phyloP scores from a whole-genome alignment of 2,888 invertebrate species.

The Amblyjoppa fuscipennis region DNA sequence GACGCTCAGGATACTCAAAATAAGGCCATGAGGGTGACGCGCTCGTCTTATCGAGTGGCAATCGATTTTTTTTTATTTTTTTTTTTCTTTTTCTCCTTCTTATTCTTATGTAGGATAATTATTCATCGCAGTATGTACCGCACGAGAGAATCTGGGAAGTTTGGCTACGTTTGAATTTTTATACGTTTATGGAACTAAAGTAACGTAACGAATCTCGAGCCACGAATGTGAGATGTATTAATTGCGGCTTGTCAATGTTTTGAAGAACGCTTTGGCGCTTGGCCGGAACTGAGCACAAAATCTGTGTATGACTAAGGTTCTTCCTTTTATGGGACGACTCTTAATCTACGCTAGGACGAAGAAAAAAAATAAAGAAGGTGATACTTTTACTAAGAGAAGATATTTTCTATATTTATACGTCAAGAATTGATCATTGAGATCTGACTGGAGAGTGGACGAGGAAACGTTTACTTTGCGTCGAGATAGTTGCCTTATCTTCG shows the following conservation, averaged over 20 bases:
- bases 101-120: neutral
- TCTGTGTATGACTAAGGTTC: neutral
- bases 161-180: constrained; percentile 1
- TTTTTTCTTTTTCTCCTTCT: neutral
- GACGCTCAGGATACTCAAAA: constrained; percentile 18
- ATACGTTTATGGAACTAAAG: neutral
- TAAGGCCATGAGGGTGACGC: neutral
- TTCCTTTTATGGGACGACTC: neutral
- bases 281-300: neutral
- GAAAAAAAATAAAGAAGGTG: neutral
- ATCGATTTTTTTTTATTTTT: neutral
- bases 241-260: neutral
- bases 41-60: neutral
- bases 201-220: neutral
- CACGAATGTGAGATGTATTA: neutral
- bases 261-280: neutral
- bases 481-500: neutral
- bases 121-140: neutral
- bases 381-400: constrained; percentile 25
- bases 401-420: constrained; percentile 58
- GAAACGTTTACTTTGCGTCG: neutral
- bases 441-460: constrained; percentile 23
- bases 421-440: neutral
- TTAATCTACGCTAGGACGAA: constrained; percentile 6
- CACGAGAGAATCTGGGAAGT: neutral